Percentiles rank a stretch among this genome's conserved stretches.
Conservation (phyloP, 2,113 vertebrate species). For the Garra rufa region DNA sequence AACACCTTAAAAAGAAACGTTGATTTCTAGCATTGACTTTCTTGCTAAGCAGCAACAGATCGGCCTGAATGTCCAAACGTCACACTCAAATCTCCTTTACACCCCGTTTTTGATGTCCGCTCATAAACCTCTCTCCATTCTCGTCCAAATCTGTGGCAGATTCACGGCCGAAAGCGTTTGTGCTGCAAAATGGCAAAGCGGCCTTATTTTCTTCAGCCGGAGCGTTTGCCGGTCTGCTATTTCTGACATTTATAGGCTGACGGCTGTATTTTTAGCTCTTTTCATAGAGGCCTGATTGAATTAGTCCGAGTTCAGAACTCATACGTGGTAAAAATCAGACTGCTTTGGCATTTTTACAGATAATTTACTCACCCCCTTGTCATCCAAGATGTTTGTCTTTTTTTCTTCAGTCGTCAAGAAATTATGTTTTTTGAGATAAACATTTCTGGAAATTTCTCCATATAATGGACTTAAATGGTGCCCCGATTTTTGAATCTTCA, state of each 20-base stretch:
- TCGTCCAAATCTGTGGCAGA: neutral
- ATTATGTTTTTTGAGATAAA: no score
- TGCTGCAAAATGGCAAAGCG: neutral
- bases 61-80: neutral
- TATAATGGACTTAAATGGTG: no score
- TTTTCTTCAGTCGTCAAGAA: no score
- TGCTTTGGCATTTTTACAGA: neutral
- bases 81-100: neutral
- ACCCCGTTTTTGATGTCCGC: neutral
- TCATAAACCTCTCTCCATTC: neutral
- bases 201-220: neutral
- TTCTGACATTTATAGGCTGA: conserved; percentile 15
- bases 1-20: neutral
- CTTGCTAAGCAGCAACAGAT: neutral
- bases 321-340: neutral
- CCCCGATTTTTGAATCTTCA: no score
- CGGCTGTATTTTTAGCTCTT: conserved; percentile 31
- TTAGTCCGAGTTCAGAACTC: neutral
- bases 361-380: no score
- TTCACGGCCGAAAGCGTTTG: neutral
- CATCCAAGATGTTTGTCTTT: no score
- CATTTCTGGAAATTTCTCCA: no score
- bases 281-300: conserved; percentile 3
- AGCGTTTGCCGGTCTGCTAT: neutral
- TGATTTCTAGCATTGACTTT: neutral